Evolutionary conservation across 2,113 vertebrate genomes (phyloP), one percentile per base, ranked within the genome.

Genomic region (Chrysochloris asiatica): DNA sequence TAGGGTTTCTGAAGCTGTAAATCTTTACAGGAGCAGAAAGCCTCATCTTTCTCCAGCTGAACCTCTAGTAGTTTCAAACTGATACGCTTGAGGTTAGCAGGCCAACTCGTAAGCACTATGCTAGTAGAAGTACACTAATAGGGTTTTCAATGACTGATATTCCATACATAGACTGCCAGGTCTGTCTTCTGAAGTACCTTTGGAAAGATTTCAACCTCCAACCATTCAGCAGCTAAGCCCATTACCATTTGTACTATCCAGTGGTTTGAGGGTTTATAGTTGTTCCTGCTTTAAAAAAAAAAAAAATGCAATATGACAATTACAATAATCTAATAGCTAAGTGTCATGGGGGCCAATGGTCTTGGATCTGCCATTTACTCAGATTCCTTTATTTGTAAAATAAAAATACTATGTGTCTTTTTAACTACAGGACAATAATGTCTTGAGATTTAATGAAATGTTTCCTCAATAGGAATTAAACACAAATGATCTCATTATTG

Each of bases 391-490:
- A 59, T 73, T 73, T 83, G 67, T 76, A 80, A 87, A 93, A 77
- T 86, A 82, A 86, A 95, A 92, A 82, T 30, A 75, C 16, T 33
- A 14, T 11, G 36, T 71, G 21, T 79, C 38, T 93, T 50, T 72
- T 59, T 61, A 76, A 45, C 69, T 63, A 50, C 8, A 45, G 13
- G 2, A 47, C 0, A 45, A 76, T 19, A 59, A 61, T 82, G 17
- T 84, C 72, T 91, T 45, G 2, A 83, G 82, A 65, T 14, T 69
- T 77, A 80, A 88, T 59, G 30, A 91, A 95, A 91, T 48, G 4
- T 83, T 83, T 83, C 67, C 83, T 75, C 41, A 79, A 24, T 30
- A 65, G 30, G 13, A 88, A 91, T 71, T 93, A 86, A 92, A 84
- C 21, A 90, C 41, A 90, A 71, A 78, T 71, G 65, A 45, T 83